phyloP scores from a whole-genome alignment of 2,888 invertebrate genomes.

The Caenorhabditis afra region DNA sequence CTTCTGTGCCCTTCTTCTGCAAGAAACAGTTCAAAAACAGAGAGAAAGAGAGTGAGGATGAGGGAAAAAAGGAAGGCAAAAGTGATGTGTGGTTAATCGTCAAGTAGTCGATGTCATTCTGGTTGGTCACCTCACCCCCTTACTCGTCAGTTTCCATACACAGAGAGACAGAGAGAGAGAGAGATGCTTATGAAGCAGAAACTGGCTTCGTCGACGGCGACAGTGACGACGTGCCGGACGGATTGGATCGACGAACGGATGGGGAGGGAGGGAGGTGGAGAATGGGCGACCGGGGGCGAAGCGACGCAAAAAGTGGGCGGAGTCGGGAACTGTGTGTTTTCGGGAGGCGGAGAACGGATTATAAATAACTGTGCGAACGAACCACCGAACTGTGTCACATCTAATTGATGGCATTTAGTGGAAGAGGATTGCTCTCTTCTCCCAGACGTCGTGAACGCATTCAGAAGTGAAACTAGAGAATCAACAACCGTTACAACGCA shows the following conservation, averaged over 20 bases:
- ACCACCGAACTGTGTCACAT: neutral
- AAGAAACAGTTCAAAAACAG: constrained; percentile 1
- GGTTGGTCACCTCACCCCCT: constrained; percentile 27
- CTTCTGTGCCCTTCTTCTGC: neutral
- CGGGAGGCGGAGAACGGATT: neutral
- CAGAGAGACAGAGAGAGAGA: constrained; percentile 12
- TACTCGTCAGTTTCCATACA: constrained; percentile 14
- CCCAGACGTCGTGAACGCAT: too few species aligned
- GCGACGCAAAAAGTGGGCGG: constrained; percentile 13
- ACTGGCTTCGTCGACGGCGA: constrained; percentile 33
- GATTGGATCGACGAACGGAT: constrained; percentile 20
- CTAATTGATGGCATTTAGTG: constrained; percentile 28
- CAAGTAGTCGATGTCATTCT: constrained; percentile 13
- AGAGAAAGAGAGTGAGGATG: too few species aligned
- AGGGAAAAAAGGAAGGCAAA: constrained; percentile 9
- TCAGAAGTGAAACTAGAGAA: too few species aligned
- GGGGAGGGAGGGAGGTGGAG: neutral
- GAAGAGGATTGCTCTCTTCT: neutral
- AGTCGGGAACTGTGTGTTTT: constrained; percentile 10
- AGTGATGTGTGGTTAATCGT: constrained; percentile 28
- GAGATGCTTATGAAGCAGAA: constrained; percentile 41
- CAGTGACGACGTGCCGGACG: constrained; percentile 14
- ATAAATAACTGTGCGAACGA: constrained; percentile 20
- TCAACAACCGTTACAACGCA: too few species aligned
- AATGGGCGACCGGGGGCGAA: too few species aligned